These are phyloP conservation scores for Caenorhabditis macrosperma DNA, from an alignment of 2,888 invertebrate genomes.

Conservation along the genomic window DNA sequence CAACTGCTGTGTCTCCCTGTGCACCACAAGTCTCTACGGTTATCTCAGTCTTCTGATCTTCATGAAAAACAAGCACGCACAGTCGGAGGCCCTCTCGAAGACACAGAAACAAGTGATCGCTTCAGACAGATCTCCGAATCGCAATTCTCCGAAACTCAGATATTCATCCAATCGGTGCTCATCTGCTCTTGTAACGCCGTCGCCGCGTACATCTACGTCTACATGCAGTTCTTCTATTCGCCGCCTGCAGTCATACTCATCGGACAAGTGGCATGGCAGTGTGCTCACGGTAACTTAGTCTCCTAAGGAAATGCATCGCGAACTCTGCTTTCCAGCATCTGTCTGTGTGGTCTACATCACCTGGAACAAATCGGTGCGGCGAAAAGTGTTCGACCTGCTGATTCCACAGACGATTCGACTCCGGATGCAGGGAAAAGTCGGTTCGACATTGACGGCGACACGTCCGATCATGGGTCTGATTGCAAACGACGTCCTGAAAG, in stretches of 20 bases:
- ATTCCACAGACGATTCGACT: conserved; percentile 28
- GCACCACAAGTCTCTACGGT: conserved; percentile 54
- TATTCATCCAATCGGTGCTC: conserved; percentile 59
- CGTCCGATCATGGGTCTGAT: conserved; percentile 26
- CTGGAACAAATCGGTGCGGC: conserved; percentile 42
- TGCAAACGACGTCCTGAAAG: conserved; percentile 11
- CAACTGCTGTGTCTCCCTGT: conserved; percentile 58
- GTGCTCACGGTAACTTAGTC: conserved; percentile 64
- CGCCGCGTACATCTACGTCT: conserved; percentile 65
- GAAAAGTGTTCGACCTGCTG: conserved; percentile 39
- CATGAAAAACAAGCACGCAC: conserved; percentile 38
- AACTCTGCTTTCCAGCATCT: conserved; percentile 41
- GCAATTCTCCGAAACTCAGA: conserved; percentile 44
- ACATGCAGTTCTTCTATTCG: conserved; percentile 65
- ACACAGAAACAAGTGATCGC: conserved; percentile 54
- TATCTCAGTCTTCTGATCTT: conserved; percentile 40
- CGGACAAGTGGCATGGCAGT: conserved; percentile 67
- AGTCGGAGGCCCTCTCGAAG: conserved; percentile 41
- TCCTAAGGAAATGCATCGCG: too few species aligned
- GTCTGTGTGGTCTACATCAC: conserved; percentile 55
- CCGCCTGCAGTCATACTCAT: conserved; percentile 56
- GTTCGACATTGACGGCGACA: conserved; percentile 1
- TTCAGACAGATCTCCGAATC: too few species aligned
- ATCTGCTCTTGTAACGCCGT: conserved; percentile 62
- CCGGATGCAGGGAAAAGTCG: not conserved